phyloP scores from a whole-genome alignment of 2,113 vertebrate species.

The Burhinus bistriatus region DNA sequence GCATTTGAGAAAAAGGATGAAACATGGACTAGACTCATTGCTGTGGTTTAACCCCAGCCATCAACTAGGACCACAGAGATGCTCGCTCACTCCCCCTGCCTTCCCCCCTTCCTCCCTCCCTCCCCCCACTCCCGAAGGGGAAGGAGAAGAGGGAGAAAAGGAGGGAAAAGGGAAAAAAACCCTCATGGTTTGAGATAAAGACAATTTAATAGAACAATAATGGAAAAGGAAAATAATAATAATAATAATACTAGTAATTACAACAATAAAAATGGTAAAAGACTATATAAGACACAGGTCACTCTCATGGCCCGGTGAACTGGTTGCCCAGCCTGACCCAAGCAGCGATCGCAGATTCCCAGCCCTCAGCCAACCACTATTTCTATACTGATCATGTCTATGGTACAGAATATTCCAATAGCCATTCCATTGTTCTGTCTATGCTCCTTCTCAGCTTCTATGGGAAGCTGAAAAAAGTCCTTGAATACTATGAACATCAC shows the following conservation, averaged over 20 bases:
- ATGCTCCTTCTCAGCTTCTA: background rate
- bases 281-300: background rate
- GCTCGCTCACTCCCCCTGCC: no score
- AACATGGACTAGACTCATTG: background rate
- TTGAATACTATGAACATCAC: background rate
- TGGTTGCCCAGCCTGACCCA: background rate
- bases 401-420: background rate
- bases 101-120: no score
- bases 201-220: background rate
- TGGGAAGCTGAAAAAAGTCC: background rate
- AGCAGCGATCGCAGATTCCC: background rate
- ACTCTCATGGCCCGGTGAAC: background rate
- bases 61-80: background rate
- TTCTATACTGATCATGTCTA: background rate
- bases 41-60: background rate
- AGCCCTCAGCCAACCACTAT: background rate
- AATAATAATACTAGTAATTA: no score
- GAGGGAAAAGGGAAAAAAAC: background rate
- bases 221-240: background rate
- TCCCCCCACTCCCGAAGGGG: background rate
- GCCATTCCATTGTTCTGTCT: background rate
- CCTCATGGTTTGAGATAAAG: background rate
- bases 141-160: background rate
- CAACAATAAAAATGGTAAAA: background rate
- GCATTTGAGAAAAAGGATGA: background rate